Base-by-base conservation (phyloP, 2,888 invertebrate species). In the Drosophila tripunctata region DNA sequence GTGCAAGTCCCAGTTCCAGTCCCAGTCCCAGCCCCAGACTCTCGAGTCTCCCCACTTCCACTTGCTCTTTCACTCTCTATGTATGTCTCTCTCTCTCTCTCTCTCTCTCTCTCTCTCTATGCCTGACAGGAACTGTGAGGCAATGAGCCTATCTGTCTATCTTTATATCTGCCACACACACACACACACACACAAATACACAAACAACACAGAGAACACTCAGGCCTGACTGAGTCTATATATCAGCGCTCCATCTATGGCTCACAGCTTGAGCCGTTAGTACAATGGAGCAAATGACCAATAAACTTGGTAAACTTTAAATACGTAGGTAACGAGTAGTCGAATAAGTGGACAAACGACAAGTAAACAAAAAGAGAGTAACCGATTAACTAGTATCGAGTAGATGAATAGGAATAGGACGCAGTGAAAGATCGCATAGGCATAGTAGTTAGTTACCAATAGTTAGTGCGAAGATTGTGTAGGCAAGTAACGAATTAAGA, bases 121-220 rank as follows among this genome's bases (percentile, higher is more conserved):
- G 30, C 47, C 65, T 61, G 51, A 38, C 72, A 54, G 38, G 50
- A 56, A 61, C 66, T 38, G 63, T 60, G 51, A 62, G 55, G 62
- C 82, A 70, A 64, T 70, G 61, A 40, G 55, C 66, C 71, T 78
- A 63, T 60, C 72, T 63, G 58, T 82, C 69, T 73, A 58, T 77
- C 69, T 75, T 63, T 62, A 75, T 69, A 73, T 75, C 69, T 77
- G 45, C 31, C 55, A 27, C 36, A 63, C 51, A 63, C 72, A 67
- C 38, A 65, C 35, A 40, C 38, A 41, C 40, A 48, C 60, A 48
- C 44, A 54, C 27, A 35, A n/a, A 10, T 21, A 44, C 22, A 22
- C 41, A 48, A 30, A 14, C 38, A 50, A 22, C 50, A 51, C 14
- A 47, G 10, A 50, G 14, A 27, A 30, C 19, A 52, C 36, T 22